Evolutionary conservation across 2,797 vertebrate species (phyloP).

Genomic region (Ceryle rudis): DNA sequence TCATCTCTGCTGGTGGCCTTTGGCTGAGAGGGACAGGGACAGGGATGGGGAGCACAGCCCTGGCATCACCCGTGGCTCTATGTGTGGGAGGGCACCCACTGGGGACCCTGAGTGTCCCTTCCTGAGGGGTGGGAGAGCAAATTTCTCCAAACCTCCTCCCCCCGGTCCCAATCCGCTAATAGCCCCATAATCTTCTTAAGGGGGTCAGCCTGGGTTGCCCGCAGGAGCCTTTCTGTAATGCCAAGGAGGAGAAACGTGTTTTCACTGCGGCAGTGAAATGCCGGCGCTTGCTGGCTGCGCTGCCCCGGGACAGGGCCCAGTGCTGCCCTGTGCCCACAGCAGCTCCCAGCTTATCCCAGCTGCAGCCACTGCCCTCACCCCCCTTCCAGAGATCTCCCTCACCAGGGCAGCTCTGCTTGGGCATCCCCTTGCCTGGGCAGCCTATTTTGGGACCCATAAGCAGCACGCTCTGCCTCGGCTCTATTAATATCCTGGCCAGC

Average conservation of each 20-base stretch:
- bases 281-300: fast-evolving
- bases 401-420: fast-evolving
- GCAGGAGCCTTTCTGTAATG: neutral
- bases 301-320: fast-evolving
- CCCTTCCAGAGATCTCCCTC: neutral
- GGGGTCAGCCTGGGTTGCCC: constrained; percentile 30
- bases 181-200: constrained; percentile 54
- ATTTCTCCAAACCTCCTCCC: constrained; percentile 30
- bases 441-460: neutral
- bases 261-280: fast-evolving
- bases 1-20: neutral
- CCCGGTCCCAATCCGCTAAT: constrained; percentile 36
- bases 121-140: neutral
- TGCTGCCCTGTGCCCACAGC: fast-evolving
- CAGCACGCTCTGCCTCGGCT: fast-evolving
- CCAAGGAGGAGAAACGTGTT: neutral
- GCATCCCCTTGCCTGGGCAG: neutral
- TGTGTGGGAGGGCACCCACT: fast-evolving
- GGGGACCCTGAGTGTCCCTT: neutral
- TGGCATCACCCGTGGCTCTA: neutral
- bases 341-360: neutral
- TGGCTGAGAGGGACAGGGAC: neutral
- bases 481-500: constrained; percentile 15
- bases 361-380: fast-evolving
- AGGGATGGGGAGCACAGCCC: neutral